Conservation (phyloP, 2,797 vertebrate species). For the Sebastes glaucus region DNA sequence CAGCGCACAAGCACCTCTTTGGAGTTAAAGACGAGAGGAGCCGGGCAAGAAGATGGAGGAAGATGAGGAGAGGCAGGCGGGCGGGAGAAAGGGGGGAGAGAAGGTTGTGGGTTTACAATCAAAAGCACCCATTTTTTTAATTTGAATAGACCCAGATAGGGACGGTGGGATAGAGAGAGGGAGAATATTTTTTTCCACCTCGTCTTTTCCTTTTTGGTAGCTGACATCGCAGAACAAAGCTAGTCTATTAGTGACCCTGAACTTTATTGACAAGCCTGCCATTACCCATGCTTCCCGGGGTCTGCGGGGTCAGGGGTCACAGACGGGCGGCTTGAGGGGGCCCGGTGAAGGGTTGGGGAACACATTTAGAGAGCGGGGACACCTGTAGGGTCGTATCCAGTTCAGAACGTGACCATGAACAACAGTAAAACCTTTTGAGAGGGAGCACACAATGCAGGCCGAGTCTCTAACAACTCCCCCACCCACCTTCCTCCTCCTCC, state of each 20-base stretch:
- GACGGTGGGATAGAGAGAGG: constrained; percentile 47
- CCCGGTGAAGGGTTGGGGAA: constrained; percentile 86
- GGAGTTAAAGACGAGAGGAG: constrained; percentile 81
- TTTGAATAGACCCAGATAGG: constrained; percentile 72
- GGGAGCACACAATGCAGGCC: constrained; percentile 66
- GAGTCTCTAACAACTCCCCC: constrained; percentile 45
- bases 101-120: constrained; percentile 86
- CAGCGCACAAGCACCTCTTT: constrained; percentile 86
- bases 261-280: constrained; percentile 87
- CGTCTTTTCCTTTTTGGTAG: constrained; percentile 79
- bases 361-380: constrained; percentile 90
- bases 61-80: constrained; percentile 59
- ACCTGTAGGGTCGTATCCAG: constrained; percentile 90
- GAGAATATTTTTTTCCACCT: background rate
- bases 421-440: constrained; percentile 74
- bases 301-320: constrained; percentile 86
- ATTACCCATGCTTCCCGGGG: constrained; percentile 88
- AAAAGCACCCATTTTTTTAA: constrained; percentile 82
- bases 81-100: constrained; percentile 26
- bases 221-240: constrained; percentile 88
- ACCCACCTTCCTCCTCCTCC: constrained; percentile 7
- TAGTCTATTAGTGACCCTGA: constrained; percentile 95
- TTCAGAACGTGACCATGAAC: constrained; percentile 83
- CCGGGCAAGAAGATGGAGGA: constrained; percentile 69
- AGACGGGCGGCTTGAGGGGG: constrained; percentile 76